phyloP scores from a whole-genome alignment of 1,140 invertebrate species.

The Thaumatotibia leucotreta region DNA sequence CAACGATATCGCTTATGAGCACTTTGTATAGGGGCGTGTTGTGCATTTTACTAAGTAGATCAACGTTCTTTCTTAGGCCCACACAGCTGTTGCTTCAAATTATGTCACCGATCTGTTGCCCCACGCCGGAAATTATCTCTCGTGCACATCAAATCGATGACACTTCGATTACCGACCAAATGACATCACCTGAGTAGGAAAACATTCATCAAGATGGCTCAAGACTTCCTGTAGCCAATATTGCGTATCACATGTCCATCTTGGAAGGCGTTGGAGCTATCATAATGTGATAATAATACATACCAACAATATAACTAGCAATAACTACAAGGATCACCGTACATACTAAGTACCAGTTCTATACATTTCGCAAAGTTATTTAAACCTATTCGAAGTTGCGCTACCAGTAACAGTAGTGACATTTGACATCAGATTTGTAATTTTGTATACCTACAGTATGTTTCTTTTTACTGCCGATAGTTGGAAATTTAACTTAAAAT shows the following conservation, averaged over 20 bases:
- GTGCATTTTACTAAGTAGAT: no score
- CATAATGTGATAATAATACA: not conserved
- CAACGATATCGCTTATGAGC: no score
- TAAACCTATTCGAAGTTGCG: no score
- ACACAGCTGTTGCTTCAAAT: not conserved
- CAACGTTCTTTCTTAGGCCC: not conserved
- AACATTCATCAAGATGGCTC: not conserved
- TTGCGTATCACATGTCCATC: slow-evolving; percentile 3
- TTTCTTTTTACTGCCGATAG: no score
- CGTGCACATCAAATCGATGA: slow-evolving; percentile 9
- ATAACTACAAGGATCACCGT: not conserved
- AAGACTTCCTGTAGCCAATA: slow-evolving; percentile 1
- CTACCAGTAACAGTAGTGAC: no score
- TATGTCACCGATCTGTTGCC: slow-evolving; percentile 4
- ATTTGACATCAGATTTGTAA: no score
- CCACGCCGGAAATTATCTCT: slow-evolving; percentile 3
- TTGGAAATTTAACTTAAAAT: no score
- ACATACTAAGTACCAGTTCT: no score
- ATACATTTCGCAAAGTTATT: no score
- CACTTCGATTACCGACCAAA: slow-evolving; percentile 1
- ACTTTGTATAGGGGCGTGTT: no score
- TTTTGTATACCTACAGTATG: no score
- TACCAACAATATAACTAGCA: not conserved
- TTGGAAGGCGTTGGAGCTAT: not conserved
- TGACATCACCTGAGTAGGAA: slow-evolving; percentile 5